Evolutionary conservation across 1,140 invertebrate species (phyloP).

Genomic region (Parasteatoda tepidariorum): DNA sequence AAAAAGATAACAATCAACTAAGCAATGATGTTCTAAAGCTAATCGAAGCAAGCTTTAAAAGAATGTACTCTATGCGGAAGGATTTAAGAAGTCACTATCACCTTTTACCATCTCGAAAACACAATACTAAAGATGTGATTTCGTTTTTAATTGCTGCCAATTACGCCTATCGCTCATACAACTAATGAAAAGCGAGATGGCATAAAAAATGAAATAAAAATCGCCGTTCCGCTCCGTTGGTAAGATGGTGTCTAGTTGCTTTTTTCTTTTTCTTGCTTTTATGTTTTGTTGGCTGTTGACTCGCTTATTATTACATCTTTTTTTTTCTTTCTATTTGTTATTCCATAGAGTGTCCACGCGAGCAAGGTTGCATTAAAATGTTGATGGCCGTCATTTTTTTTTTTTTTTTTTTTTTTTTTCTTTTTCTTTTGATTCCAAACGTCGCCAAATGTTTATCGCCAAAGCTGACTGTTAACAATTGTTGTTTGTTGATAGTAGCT

Average conservation of each 20-base stretch:
- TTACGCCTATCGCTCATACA: slow-evolving; percentile 1
- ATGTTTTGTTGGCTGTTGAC: neutral
- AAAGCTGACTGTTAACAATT: neutral
- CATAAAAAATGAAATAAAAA: neutral
- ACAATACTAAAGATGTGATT: neutral
- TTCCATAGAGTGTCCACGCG: slow-evolving; percentile 17
- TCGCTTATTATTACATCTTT: neutral
- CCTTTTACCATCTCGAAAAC: neutral
- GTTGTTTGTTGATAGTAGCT: no score
- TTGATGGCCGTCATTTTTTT: neutral
- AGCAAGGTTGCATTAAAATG: neutral
- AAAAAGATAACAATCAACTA: no score
- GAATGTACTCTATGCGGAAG: no score
- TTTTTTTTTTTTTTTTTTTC: neutral
- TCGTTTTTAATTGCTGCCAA: slow-evolving; percentile 34
- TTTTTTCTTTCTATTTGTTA: slow-evolving; percentile 12
- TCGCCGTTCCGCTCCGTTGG: neutral
- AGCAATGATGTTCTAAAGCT: no score
- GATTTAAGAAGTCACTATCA: no score
- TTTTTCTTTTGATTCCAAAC: neutral
- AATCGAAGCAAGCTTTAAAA: no score
- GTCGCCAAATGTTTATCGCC: neutral
- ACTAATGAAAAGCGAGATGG: neutral
- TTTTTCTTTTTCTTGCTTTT: neutral
- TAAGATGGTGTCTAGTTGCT: neutral